Evolutionary conservation across 2,113 vertebrate species (phyloP), one percentile per base, ranked within the genome.

Genomic region (Corythornis madagascariensis): DNA sequence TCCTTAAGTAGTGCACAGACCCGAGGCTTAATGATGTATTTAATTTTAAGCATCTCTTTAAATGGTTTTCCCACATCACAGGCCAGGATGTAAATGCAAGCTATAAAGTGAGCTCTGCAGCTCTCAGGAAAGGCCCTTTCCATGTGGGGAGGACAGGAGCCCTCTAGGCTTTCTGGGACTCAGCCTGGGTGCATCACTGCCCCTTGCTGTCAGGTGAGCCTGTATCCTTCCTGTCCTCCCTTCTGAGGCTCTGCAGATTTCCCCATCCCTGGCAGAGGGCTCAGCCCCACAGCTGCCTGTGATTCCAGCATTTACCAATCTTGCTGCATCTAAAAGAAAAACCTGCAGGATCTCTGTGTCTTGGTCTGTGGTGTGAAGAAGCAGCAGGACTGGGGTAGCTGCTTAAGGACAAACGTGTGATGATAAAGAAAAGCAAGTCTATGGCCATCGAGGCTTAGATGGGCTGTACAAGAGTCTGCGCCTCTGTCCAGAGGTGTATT

Each of bases 31-130:
- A 72, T 5, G 4, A 65, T 43, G 53, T 67, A 35, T 26, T 86
- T 83, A 40, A 83, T 59, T 73, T 77, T 80, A 91, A 91, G 33
- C 60, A 67, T 86, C 69, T 91, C 38, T 91, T 92, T 83, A 74
- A 88, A 74, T 78, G 52, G 24, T 95, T 95, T 90, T 66, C 76
- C 86, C 66, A 35, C 2, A 3, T 88, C 61, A 67, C 65, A 65
- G 83, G 25, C 64, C 74, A 47, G 56, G 67, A 57, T 69, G 38
- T 88, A 92, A 91, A 87, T 4, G 10, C 64, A 70, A 43, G n/a
- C 53, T 90, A 7, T 77, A 43, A 83, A 80, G 43, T 10, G 45
- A 93, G 70, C 28, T 93, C n/a, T 61, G 70, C 57, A 75, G 61
- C 69, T 80, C 82, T 83, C 4, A 2, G 60, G 74, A 89, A 91